Base-by-base conservation (phyloP, 2,797 vertebrate genomes). In the Fratercula arctica region DNA sequence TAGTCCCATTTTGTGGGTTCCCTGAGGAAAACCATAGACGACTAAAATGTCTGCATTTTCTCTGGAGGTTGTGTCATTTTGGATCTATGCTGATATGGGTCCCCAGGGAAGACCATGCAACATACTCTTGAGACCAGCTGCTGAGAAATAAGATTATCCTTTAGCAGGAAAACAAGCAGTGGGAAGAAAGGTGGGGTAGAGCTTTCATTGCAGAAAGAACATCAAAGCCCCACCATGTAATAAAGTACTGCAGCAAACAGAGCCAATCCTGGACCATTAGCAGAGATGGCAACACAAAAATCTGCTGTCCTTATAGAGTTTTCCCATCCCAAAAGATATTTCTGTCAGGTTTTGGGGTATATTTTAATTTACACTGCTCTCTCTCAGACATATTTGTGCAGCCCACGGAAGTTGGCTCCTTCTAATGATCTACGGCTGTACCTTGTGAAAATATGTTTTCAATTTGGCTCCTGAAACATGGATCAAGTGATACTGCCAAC, bases 401-500 rank as follows among this genome's bases (percentile, higher is more conserved):
- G 26, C 45, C 19, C 16, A n/a, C 15, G 50, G 61, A 96, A 88
- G 37, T 35, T 91, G 79, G 45, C 51, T 90, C 37, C 33, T 90
- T 82, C 70, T 75, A 64, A 91, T 93, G 83, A 96, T 94, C 68
- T 96, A 75, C 1, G 4, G 8, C 43, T 89, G 57, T n/a, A 59
- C 31, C 67, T 86, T 73, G 41, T 59, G 56, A 85, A 93, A 91
- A 85, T 76, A 70, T 3, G 9, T 67, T 95, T 95, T 93, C 79
- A 79, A 4, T 89, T 94, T 87, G 90, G 74, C 35, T 93, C 39
- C 79, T 78, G 85, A 84, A 95, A 90, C 59, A 75, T 26, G 87
- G 89, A 94, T 79, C 81, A 86, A 81, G 46, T 18, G 87, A 77
- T 80, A 70, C 53, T 96, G 95, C 76, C 95, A 96, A 57, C 50